Evolutionary conservation across 1,140 invertebrate species (phyloP).

Genomic region (Cataglyphis hispanica): DNA sequence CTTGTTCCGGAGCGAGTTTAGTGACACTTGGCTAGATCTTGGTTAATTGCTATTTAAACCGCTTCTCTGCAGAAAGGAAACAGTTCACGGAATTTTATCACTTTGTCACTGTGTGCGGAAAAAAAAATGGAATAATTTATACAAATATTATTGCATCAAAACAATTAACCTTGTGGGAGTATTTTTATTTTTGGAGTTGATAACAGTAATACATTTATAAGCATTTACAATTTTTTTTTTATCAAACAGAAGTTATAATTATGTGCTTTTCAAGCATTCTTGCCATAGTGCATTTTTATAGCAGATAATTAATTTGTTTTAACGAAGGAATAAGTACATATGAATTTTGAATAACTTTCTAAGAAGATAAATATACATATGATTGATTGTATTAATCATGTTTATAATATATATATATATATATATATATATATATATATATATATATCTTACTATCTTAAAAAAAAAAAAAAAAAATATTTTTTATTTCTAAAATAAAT

Average conservation of each 20-base stretch:
- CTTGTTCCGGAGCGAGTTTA: neutral
- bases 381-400: neutral
- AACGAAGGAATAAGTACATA: no score
- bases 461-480: no score
- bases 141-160: neutral
- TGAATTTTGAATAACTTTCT: neutral
- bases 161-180: neutral
- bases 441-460: no score
- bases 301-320: no score
- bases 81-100: neutral
- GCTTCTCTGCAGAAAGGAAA: neutral
- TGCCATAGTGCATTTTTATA: no score
- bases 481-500: neutral
- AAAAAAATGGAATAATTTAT: slow-evolving; percentile 12
- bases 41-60: slow-evolving; percentile 28
- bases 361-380: neutral
- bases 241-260: neutral
- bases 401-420: neutral
- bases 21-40: slow-evolving; percentile 1
- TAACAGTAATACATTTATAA: neutral
- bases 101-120: neutral
- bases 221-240: neutral
- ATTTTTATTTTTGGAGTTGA: neutral
- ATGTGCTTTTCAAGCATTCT: no score
- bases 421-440: no score